Evolutionary conservation across 2,888 invertebrate genomes (phyloP), one percentile per base, ranked within the genome.

Genomic region (Scelioninae gen. 2): DNA sequence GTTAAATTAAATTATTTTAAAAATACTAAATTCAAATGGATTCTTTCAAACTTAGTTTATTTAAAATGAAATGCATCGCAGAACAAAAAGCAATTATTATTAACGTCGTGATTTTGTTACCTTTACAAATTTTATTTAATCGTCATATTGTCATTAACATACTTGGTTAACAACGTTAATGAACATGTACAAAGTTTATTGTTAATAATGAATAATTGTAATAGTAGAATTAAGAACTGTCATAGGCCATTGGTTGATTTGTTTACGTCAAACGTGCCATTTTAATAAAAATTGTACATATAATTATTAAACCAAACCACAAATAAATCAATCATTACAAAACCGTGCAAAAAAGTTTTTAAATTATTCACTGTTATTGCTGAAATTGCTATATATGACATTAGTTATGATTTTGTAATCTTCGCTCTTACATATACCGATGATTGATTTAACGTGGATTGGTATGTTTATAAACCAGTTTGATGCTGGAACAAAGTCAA

Each of bases 221-320:
- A 61, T 64, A 53, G 46, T 77, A 77, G 68, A 16, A 48, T 64
- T 77, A 77, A 76, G 55, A 43, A 73, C 71, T 76, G 64, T 71
- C 10, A 41, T 55, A 61, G 22, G 50, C 18, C 63, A 76, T 52
- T 63, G 75, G 77, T 79, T 77, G 74, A 81, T 81, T 75, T 77
- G 76, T 80, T 80, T 82, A 55, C 65, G 78, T 82, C 80, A 60
- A 82, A 81, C 78, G 84, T 84, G 84, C 84, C 84, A 84, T 84
- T 83, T 82, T 78, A 78, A 75, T 78, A 80, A 58, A 69, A 48
- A 78, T 80, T 84, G 83, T 84, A 83, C 76, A 83, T 82, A 84
- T 70, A 76, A 76, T 75, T 78, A 77, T 52, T 70, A 58, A 68
- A 65, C 67, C 68, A 70, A 64, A 37, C 71, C 68, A 74, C 67